Evolutionary conservation across 2,113 vertebrate species (phyloP), one percentile per base, ranked within the genome.

Genomic region (Coturnix japonica): DNA sequence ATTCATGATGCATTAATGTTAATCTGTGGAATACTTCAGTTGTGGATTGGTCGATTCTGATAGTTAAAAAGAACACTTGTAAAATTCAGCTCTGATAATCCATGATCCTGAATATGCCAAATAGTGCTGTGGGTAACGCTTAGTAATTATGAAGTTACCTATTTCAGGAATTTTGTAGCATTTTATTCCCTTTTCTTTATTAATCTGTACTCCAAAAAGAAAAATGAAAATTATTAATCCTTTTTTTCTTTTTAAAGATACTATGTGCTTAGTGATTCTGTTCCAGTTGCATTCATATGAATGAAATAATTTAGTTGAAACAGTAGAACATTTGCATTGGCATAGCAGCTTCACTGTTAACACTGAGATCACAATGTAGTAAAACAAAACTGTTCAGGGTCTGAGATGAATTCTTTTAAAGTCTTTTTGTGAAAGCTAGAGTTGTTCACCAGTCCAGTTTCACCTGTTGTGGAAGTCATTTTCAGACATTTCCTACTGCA

Each of bases 1-100:
- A 82, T 91, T 93, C 59, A 57, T 85, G 76, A 85, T 75, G 46
- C 89, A 31, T 91, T 82, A 79, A 74, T 89, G 57, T 70, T 81
- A 76, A 85, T 91, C 46, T 85, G 33, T 37, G 73, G 31, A 90
- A 76, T 67, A 39, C 43, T 93, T 93, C n/a, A 39, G 26, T 25
- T 80, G 70, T 81, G 33, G 60, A 67, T 78, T 43, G 76, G 54
- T 6, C 6, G 47, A 90, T 77, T 92, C 53, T 64, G 53, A 16
- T 3, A 57, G 35, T 85, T 87, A 64, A 61, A 83, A 51, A 80
- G 25, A 77, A 39, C 0, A 2, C 39, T 74, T 82, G 4, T 61
- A 51, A 77, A 78, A 87, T 43, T 33, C 31, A 82, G 3, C 43
- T 74, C 39, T 79, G 78, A 30, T 73, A 83, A 79, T 31, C 57